Evolutionary conservation across 2,113 vertebrate species (phyloP).

Genomic region (Ginglymostoma cirratum): DNA sequence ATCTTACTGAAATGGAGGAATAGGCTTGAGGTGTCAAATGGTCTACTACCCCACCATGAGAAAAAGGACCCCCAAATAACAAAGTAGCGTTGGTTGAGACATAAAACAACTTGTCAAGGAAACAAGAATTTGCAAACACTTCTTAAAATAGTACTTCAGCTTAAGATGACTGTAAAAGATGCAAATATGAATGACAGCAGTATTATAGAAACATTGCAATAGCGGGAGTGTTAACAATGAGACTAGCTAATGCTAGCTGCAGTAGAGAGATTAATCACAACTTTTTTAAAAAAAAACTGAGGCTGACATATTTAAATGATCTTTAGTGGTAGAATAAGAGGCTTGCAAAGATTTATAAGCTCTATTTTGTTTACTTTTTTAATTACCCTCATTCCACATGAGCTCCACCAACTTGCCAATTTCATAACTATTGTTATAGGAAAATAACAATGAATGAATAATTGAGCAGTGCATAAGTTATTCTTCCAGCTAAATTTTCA

Average conservation of each 20-base stretch:
- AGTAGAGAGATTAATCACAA: too few species aligned
- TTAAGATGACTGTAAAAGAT: neutral
- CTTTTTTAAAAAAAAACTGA: too few species aligned
- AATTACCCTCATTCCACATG: neutral
- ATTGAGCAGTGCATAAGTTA: neutral
- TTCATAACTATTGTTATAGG: neutral
- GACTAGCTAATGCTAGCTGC: neutral
- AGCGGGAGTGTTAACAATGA: neutral
- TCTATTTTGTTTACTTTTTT: neutral
- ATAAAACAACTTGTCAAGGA: neutral
- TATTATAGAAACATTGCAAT: neutral
- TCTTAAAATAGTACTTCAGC: neutral
- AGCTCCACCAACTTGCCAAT: neutral
- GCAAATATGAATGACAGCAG: neutral
- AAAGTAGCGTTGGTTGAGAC: neutral
- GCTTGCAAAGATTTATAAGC: neutral
- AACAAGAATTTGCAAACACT: neutral
- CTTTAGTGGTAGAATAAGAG: too few species aligned
- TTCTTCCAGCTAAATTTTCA: neutral
- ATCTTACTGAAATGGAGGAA: too few species aligned
- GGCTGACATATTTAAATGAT: neutral
- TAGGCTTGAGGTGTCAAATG: too few species aligned
- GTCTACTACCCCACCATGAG: neutral
- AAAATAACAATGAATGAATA: neutral
- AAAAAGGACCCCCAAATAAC: neutral